phyloP scores from a whole-genome alignment of 2,888 invertebrate species.

The Dryobotodes eremita region DNA sequence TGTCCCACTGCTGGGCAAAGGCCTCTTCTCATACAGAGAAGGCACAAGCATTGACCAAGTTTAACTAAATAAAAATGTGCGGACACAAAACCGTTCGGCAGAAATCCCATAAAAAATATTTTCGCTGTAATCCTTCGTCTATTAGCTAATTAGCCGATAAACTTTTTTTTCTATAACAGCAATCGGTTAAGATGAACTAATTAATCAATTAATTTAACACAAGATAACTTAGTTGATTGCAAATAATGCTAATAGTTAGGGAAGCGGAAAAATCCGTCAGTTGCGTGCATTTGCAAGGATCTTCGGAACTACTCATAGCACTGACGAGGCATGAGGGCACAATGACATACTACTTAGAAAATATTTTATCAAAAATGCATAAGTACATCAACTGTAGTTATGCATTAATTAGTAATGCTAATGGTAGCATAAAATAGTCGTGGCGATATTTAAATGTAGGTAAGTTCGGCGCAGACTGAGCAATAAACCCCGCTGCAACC shows the following conservation, averaged over 20 bases:
- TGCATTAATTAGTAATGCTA: too few species aligned
- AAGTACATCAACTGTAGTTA: neutral
- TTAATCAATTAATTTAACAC: too few species aligned
- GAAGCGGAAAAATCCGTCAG: too few species aligned
- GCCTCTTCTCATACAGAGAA: too few species aligned
- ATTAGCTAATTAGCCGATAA: neutral
- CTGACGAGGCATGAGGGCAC: conserved; percentile 17
- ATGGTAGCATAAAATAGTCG: too few species aligned
- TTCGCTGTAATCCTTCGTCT: too few species aligned
- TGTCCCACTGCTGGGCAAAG: too few species aligned
- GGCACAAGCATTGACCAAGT: neutral
- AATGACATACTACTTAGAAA: conserved; percentile 9
- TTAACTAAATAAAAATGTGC: neutral
- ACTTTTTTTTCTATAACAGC: neutral
- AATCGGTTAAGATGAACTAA: neutral
- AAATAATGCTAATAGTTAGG: neutral
- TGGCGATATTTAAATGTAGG: neutral
- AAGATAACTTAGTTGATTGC: neutral
- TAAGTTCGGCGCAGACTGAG: neutral
- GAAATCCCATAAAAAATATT: neutral
- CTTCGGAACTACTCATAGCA: neutral
- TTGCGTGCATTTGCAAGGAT: neutral
- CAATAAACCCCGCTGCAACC: neutral
- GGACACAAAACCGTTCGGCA: too few species aligned
- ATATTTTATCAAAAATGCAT: conserved; percentile 6